These are phyloP conservation scores for Tiphia femorata DNA, from an alignment of 2,888 invertebrate genomes.

Conservation along the genomic window DNA sequence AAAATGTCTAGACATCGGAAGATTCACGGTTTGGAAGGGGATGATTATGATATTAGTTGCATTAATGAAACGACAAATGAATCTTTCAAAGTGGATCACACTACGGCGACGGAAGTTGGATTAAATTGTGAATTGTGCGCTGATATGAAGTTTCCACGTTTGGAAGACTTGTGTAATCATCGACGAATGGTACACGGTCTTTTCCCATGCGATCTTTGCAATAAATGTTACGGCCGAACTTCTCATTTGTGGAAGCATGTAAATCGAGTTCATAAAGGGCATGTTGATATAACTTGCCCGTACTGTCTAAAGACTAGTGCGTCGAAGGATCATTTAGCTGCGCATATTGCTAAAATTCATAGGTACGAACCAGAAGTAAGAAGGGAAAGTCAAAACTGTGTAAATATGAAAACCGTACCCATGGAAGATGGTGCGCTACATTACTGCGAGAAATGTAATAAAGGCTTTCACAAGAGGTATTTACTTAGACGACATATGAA, in stretches of 20 bases:
- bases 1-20: slow-evolving; percentile 70
- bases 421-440: slow-evolving; percentile 69
- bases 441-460: slow-evolving; percentile 72
- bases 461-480: slow-evolving; percentile 72
- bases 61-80: slow-evolving; percentile 39
- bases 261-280: slow-evolving; percentile 73
- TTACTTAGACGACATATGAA: slow-evolving; percentile 73
- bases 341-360: slow-evolving; percentile 73
- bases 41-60: slow-evolving; percentile 22
- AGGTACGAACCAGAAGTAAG: slow-evolving; percentile 62
- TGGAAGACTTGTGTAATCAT: slow-evolving; percentile 72
- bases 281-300: slow-evolving; percentile 74
- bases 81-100: slow-evolving; percentile 19
- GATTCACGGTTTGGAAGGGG: slow-evolving; percentile 65
- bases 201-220: slow-evolving; percentile 75
- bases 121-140: slow-evolving; percentile 61
- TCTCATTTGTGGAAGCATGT: slow-evolving; percentile 76
- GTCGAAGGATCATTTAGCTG: slow-evolving; percentile 72
- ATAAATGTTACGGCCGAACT: slow-evolving; percentile 74
- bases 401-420: slow-evolving; percentile 63
- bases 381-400: slow-evolving; percentile 55
- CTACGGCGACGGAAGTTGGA: slow-evolving; percentile 24
- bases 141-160: slow-evolving; percentile 66
- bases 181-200: slow-evolving; percentile 71
- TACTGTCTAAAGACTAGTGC: slow-evolving; percentile 74